Percentiles rank a stretch among this genome's conserved stretches.
Evolutionary conservation across 2,113 vertebrate species (phyloP).

Genomic region (Spilogale gracilis): DNA sequence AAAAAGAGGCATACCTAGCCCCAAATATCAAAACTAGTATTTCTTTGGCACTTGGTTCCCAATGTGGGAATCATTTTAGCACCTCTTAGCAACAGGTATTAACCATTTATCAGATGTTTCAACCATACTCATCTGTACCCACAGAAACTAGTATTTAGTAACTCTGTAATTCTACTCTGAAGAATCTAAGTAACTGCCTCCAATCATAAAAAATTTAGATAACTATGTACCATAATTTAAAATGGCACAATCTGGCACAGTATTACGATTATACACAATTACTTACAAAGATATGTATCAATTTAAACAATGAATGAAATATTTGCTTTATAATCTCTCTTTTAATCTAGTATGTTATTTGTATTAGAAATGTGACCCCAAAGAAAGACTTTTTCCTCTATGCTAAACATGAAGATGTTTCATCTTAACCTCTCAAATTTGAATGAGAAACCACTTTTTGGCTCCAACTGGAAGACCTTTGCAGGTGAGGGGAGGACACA

Average conservation of each 20-base stretch:
- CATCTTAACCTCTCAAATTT: constrained; percentile 1
- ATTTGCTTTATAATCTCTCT: neutral
- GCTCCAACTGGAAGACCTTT: constrained; percentile 9
- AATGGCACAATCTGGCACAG: neutral
- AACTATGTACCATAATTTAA: neutral
- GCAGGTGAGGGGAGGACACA: neutral
- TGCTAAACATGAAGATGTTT: neutral
- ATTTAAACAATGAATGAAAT: constrained; percentile 16
- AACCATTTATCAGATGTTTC: neutral
- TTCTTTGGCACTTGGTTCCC: neutral
- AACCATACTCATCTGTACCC: neutral
- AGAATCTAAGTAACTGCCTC: neutral
- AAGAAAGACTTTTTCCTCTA: neutral
- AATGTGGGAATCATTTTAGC: neutral
- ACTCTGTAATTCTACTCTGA: neutral
- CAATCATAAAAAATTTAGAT: neutral
- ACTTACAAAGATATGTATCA: neutral
- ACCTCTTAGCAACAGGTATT: neutral
- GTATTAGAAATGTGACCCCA: neutral
- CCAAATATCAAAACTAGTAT: neutral
- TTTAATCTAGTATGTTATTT: neutral
- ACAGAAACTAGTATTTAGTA: neutral
- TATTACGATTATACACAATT: neutral
- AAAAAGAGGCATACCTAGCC: neutral
- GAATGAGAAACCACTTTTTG: constrained; percentile 29